Conservation (phyloP, 1,140 invertebrate species). For the Laupala kohalensis region DNA sequence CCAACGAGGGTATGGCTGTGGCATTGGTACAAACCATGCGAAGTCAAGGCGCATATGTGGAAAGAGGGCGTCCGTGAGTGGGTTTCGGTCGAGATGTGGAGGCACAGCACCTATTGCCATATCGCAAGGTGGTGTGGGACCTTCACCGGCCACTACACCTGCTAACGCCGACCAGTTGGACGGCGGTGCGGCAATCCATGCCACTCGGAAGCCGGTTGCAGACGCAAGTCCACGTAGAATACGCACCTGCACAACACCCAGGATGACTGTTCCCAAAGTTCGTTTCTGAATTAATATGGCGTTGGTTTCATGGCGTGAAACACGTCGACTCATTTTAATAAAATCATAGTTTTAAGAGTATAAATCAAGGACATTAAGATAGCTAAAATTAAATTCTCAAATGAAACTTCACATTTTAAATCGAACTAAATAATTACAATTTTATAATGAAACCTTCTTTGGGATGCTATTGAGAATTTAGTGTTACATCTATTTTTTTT, state of each 20-base stretch:
- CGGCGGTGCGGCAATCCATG: neutral
- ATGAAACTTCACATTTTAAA: too few species aligned
- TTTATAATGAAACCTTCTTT: too few species aligned
- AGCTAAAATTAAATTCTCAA: too few species aligned
- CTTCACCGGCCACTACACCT: neutral
- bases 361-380: too few species aligned
- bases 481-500: too few species aligned
- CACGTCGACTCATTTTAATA: too few species aligned
- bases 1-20: neutral
- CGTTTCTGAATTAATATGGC: too few species aligned
- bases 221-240: neutral
- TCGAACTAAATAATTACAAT: too few species aligned
- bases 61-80: neutral
- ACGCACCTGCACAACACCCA: neutral
- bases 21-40: neutral
- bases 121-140: neutral
- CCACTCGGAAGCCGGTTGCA: neutral
- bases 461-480: too few species aligned
- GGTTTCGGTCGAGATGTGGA: neutral
- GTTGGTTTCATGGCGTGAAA: too few species aligned
- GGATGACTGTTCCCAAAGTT: too few species aligned
- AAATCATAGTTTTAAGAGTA: too few species aligned
- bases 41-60: neutral
- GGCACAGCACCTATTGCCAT: neutral
- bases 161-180: neutral